These are phyloP conservation scores for Falco rusticolus DNA, from an alignment of 2,797 vertebrate species.

Conservation along the genomic window DNA sequence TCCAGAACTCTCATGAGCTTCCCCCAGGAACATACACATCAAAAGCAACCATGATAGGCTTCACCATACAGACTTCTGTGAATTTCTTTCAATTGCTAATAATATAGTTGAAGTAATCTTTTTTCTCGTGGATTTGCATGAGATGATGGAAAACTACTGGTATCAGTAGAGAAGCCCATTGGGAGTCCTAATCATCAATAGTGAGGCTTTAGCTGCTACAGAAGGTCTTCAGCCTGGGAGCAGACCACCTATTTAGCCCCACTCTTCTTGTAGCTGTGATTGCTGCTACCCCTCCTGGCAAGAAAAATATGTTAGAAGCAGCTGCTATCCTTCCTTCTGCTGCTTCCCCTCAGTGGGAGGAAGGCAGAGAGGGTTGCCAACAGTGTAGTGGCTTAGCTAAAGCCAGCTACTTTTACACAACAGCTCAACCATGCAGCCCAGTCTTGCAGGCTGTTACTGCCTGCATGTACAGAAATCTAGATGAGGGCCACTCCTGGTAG, in stretches of 20 bases:
- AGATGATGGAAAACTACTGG: neutral
- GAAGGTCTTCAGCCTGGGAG: neutral
- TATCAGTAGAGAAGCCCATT: neutral
- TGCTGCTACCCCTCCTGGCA: conserved; percentile 43
- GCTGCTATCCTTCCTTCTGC: conserved; percentile 48
- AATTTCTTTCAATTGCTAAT: neutral
- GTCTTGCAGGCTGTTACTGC: neutral
- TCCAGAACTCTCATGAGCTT: neutral
- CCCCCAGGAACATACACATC: neutral
- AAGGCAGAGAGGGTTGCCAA: conserved; percentile 47
- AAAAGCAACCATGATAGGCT: neutral
- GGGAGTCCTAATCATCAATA: neutral
- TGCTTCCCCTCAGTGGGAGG: conserved; percentile 12
- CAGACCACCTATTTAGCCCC: neutral
- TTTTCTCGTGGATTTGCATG: neutral
- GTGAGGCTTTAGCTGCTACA: neutral
- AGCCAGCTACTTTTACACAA: conserved; percentile 40
- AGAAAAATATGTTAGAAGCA: conserved; percentile 47
- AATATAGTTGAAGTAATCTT: neutral
- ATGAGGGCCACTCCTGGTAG: neutral
- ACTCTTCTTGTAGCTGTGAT: neutral
- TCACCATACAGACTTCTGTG: neutral
- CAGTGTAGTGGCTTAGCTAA: neutral
- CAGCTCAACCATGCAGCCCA: neutral
- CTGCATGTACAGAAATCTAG: neutral